Evolutionary conservation across 2,888 invertebrate genomes (phyloP).

Genomic region (Lasioglossum morio): DNA sequence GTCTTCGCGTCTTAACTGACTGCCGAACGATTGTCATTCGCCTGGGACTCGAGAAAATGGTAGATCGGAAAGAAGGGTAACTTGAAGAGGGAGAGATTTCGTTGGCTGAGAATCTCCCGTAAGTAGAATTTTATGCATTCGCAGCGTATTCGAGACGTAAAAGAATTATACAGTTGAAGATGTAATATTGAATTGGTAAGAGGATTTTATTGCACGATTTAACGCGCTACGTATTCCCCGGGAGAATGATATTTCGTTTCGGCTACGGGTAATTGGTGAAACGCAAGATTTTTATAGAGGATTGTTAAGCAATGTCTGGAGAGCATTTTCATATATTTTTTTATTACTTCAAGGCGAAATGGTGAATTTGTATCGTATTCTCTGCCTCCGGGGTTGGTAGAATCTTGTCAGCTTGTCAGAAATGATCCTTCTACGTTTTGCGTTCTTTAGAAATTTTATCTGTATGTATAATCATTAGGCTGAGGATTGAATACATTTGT

Average conservation of each 20-base stretch:
- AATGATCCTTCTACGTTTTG: not conserved
- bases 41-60: not conserved
- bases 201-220: not conserved
- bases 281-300: not conserved
- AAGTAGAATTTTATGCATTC: not conserved
- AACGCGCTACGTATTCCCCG: not conserved
- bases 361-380: no score
- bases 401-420: not conserved
- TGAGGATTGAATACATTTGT: not conserved
- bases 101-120: not conserved
- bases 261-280: not conserved
- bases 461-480: not conserved
- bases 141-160: not conserved
- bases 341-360: not conserved
- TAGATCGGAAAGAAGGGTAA: not conserved
- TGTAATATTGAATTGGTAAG: not conserved
- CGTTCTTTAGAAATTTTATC: not conserved
- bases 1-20: constrained; percentile 4
- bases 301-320: not conserved
- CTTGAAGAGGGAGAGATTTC: not conserved
- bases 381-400: not conserved
- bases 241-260: not conserved
- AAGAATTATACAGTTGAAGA: not conserved
- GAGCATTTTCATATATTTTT: not conserved
- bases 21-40: constrained; percentile 1